Evolutionary conservation across 1,140 invertebrate species (phyloP).

Genomic region (Drosophila leontia): DNA sequence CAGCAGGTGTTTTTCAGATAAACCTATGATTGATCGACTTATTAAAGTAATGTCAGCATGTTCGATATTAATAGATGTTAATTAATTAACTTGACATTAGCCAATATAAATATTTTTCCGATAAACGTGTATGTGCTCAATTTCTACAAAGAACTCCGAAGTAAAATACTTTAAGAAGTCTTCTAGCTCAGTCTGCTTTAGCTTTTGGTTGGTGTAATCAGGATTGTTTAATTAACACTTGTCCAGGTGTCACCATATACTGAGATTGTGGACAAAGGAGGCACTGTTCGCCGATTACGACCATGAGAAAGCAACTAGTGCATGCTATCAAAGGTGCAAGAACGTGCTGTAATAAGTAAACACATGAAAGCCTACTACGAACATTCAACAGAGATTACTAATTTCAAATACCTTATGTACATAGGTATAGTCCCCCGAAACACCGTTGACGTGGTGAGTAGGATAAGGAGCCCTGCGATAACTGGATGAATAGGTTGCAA

Average conservation of each 20-base stretch:
- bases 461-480: conserved; percentile 9
- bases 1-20: not conserved
- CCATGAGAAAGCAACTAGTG: conserved; percentile 31
- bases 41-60: not conserved
- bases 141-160: not conserved
- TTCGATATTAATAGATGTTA: conserved; percentile 10
- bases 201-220: not conserved
- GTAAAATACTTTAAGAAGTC: not conserved
- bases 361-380: conserved; percentile 6
- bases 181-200: too few relatives aligned
- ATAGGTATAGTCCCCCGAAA: not conserved
- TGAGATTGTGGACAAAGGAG: conserved; percentile 15
- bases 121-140: not conserved
- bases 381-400: conserved; percentile 27
- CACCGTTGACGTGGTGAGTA: too few relatives aligned
- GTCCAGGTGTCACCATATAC: conserved; percentile 15
- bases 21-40: conserved; percentile 16
- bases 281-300: conserved; percentile 15
- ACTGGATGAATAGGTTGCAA: conserved; percentile 10
- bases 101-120: not conserved
- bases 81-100: conserved; percentile 10
- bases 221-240: conserved; percentile 14
- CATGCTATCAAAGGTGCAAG: conserved; percentile 28
- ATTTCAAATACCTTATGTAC: conserved; percentile 8
- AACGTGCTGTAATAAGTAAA: conserved; percentile 30